Evolutionary conservation across 2,113 vertebrate genomes (phyloP).

Genomic region (Onychostoma macrolepis): DNA sequence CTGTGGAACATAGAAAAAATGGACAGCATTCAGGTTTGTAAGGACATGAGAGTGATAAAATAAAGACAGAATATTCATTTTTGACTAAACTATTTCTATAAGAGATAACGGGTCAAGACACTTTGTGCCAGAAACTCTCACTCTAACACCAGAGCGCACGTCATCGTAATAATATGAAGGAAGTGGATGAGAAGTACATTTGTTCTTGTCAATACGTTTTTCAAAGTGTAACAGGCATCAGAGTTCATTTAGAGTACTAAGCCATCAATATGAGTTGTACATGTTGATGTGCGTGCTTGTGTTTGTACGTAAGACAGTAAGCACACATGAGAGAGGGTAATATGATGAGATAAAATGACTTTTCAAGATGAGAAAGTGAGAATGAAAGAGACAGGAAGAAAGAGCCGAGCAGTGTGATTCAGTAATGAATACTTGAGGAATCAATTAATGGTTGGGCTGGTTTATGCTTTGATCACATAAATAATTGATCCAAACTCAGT

Average conservation of each 20-base stretch:
- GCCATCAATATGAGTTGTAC: conserved; percentile 15
- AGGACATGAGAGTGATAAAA: not conserved
- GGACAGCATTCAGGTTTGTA: not conserved
- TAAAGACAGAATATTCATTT: not conserved
- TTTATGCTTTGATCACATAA: conserved; percentile 70
- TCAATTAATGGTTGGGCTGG: conserved; percentile 64
- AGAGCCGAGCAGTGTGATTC: conserved; percentile 55
- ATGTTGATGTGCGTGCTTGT: not conserved
- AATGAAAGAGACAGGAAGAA: conserved; percentile 36
- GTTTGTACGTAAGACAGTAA: conserved; percentile 14
- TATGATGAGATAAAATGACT: conserved; percentile 33
- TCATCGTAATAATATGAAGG: not conserved
- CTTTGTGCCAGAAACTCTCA: not conserved
- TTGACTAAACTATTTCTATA: not conserved
- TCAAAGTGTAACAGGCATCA: not conserved
- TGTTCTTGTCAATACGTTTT: conserved; percentile 8
- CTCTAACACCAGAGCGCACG: not conserved
- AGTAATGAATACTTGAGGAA: conserved; percentile 53
- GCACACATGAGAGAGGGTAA: conserved; percentile 4
- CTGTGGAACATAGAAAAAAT: not conserved
- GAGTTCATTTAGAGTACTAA: not conserved
- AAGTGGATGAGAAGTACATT: not conserved
- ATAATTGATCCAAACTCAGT: conserved; percentile 62
- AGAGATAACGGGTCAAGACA: not conserved
- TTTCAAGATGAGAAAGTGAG: conserved; percentile 20